Base-by-base conservation (phyloP, 2,113 vertebrate species). In the Heterotilapia buettikoferi region DNA sequence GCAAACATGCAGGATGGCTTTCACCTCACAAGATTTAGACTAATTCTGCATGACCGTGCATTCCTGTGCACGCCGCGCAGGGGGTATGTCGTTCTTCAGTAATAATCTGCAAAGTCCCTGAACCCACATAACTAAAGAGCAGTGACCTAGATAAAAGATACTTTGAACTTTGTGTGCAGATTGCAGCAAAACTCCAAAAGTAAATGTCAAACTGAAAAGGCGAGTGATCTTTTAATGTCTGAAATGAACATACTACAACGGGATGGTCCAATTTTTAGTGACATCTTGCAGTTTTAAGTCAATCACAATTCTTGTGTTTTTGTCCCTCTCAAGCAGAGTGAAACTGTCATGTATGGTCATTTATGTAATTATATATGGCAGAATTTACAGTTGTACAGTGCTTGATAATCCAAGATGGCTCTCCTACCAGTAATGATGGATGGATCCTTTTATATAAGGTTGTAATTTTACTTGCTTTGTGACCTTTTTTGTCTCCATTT, bases 61-160 rank as follows among this genome's bases (percentile, higher is more conserved):
- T 91, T 92, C 83, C 33, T 83, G 88, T 79, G 47, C 66, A 38
- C 16, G 63, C 81, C 6, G 36, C 11, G 84, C 56, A 43, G 66
- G 66, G 45, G 83, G 53, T 19, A 31, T 19, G n/a, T 79, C 86
- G 5, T 45, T 59, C 56, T 68, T 50, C 43, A 26, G 76, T 87
- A 86, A 95, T 93, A 38, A 92, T 93, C 88, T 88, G 90, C 91
- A 53, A 12, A 80, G 45, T 50, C 66, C 53, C 36, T 79, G 16
- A 57, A 80, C 71, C 54, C 73, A 47, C 79, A 88, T 82, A 89
- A 84, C 85, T 91, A 29, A 80, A 85, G 87, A 84, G 87, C 91
- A 89, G 71, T 61, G 93, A 90, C 92, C 91, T 80, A 56, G 83
- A 90, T 85, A 43, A 53, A 40, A 47, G 43, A 63, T 18, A 88